phyloP scores from a whole-genome alignment of 2,888 invertebrate species.

The Hanleya hanleyi region DNA sequence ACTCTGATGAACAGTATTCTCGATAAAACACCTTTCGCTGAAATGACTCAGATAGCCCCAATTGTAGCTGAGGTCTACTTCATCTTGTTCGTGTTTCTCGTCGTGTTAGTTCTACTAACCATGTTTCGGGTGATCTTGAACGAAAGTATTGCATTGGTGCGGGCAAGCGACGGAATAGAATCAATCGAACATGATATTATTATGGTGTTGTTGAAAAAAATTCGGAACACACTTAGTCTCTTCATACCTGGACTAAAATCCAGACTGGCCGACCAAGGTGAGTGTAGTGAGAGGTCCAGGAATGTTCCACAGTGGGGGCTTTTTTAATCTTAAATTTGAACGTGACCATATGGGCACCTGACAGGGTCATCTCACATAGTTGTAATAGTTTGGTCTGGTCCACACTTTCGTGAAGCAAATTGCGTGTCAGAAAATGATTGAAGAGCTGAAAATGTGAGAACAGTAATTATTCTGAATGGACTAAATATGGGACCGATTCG shows the following conservation, averaged over 20 bases:
- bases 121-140: conserved; percentile 58
- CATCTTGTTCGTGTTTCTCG: conserved; percentile 50
- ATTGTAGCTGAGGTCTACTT: conserved; percentile 52
- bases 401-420: too few species aligned
- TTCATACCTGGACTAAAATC: background rate
- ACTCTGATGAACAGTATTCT: conserved; percentile 68
- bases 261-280: too few species aligned
- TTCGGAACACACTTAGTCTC: background rate
- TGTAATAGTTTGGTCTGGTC: too few species aligned
- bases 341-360: too few species aligned
- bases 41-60: conserved; percentile 42
- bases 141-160: conserved; percentile 45
- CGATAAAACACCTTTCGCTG: conserved; percentile 50
- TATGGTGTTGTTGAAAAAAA: background rate
- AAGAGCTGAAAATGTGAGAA: too few species aligned
- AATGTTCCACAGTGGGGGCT: too few species aligned
- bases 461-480: too few species aligned
- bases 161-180: background rate
- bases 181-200: background rate
- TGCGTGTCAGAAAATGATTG: too few species aligned
- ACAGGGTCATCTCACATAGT: too few species aligned
- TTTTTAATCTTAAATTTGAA: too few species aligned
- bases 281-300: too few species aligned
- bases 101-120: conserved; percentile 52
- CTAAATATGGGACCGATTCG: too few species aligned